Base-by-base conservation (phyloP, 2,113 vertebrate species). In the Embiotoca jacksoni region DNA sequence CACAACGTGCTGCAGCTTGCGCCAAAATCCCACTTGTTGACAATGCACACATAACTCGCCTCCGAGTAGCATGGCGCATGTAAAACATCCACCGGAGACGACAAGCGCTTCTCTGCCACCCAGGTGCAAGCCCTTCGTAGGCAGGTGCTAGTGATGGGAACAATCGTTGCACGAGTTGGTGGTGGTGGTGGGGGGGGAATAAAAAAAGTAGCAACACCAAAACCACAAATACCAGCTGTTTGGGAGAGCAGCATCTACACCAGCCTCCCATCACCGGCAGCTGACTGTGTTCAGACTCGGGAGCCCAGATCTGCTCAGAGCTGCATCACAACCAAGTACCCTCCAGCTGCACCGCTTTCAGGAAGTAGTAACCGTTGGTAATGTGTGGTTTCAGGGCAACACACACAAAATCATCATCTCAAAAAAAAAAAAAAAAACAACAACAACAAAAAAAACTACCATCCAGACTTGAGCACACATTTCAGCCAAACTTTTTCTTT, bases 191-290 rank as follows among this genome's bases (percentile, higher is more conserved):
- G 53, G 5, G 4, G 15, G 4, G 53, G 69, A 8, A 30, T 11
- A 62, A 23, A 52, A 4, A 74, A 59, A 59, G 63, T 23, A 23
- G 55, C 58, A 60, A 44, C 74, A 75, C 30, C 62, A 57, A 81
- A 83, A 80, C 73, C 85, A 85, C 77, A 85, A 83, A 81, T 50
- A 80, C 87, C 85, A 87, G 82, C 83, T 92, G 86, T 76, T 84
- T 53, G 41, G 58, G 74, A 80, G 74, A 62, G 58, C 58, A 73
- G 62, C 59, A 16, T 80, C 53, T 66, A 62, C 56, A 71, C 59
- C 63, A 71, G 58, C 57, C 80, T 88, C 59, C 80, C 70, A 89
- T 82, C 86, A 80, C 58, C 15, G 59, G 81, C 87, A 92, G 86
- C 87, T 87, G 87, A 84, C 86, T 84, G 58, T 23, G 47, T 71